Base-by-base conservation (phyloP, 30 jellyfish, hydroid and myxozoan species). In the Turritopsis rubra region DNA sequence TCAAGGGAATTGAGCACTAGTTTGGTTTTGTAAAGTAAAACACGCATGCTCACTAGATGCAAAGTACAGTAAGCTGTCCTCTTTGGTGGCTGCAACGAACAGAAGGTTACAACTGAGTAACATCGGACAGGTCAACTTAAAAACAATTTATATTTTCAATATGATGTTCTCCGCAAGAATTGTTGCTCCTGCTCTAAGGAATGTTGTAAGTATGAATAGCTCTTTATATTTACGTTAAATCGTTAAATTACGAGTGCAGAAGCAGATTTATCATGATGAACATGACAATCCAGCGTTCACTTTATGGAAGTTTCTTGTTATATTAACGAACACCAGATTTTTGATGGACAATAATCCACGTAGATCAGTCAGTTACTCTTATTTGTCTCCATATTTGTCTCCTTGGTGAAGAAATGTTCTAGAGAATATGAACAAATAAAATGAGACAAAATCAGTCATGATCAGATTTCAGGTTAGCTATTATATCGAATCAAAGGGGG, bases 131-230 rank as follows among this genome's bases (percentile, higher is more conserved):
- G 22, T 68, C 77, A 0, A n/a, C 19, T n/a, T 68, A 7, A 7
- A 0, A 0, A 41, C 60, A 41, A 41, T 41, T 13, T 41, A 41
- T 41, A 8, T n/a, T 68, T n/a, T 9, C 28, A 68, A 19, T 68
- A 77, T 77, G 85, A 26, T 28, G 52, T 77, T 66, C 74, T 77
- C 26, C 53, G 66, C 85, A 1, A 77, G 71, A 77, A 13, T 26
- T 66, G 85, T 66, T 77, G 66, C 53, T 29, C 85, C 85, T n/a
- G 85, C 73, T 28, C 71, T 77, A 0, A 77, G 85, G 53, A 77
- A 77, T 77, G 85, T 52, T 53, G 85, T 77, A 18, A 29, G 85
- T 77, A 29, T 72, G 31, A 72, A 18, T 72, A 26, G 28, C 30
- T 68, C 9, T 75, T 31, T 7, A 9, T 71, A 75, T 26, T 28